Conservation (phyloP, 2,888 invertebrate genomes). For the Amblyteles armatorius region DNA sequence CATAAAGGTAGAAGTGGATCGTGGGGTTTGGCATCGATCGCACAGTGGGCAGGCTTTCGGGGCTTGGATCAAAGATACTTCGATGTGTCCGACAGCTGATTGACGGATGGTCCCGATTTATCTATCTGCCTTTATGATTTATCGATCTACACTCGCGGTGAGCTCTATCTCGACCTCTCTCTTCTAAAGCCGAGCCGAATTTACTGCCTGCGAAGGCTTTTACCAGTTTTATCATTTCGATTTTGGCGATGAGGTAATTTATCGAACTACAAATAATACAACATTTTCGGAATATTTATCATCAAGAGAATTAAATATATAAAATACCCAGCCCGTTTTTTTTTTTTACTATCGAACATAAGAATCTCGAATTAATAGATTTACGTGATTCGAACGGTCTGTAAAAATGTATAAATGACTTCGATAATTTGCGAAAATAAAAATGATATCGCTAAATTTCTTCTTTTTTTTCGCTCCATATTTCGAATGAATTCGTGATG, state of each 20-base stretch:
- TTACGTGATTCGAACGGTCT: not conserved
- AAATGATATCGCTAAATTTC: not conserved
- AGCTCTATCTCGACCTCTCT: constrained; percentile 16
- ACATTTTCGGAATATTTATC: not conserved
- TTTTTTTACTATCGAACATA: not conserved
- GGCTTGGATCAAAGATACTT: constrained; percentile 46
- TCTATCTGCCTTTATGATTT: constrained; percentile 51
- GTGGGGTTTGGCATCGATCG: constrained; percentile 38
- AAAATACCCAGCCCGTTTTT: not conserved
- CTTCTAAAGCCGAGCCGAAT: constrained; percentile 17
- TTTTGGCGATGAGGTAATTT: not conserved
- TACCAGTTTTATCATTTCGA: constrained; percentile 12
- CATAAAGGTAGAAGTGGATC: constrained; percentile 12
- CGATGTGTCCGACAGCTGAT: constrained; percentile 55
- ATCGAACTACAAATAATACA: not conserved
- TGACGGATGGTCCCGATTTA: constrained; percentile 56
- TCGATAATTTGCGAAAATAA: constrained; percentile 25
- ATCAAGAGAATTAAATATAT: not conserved
- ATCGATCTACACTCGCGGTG: constrained; percentile 42
- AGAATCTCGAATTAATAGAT: not conserved
- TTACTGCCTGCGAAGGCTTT: not conserved
- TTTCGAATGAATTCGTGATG: constrained; percentile 53
- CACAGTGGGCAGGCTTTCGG: constrained; percentile 57
- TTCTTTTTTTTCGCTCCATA: constrained; percentile 10
- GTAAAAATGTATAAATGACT: constrained; percentile 31